Evolutionary conservation across 2,113 vertebrate species (phyloP).

Genomic region (Corythaixoides concolor): DNA sequence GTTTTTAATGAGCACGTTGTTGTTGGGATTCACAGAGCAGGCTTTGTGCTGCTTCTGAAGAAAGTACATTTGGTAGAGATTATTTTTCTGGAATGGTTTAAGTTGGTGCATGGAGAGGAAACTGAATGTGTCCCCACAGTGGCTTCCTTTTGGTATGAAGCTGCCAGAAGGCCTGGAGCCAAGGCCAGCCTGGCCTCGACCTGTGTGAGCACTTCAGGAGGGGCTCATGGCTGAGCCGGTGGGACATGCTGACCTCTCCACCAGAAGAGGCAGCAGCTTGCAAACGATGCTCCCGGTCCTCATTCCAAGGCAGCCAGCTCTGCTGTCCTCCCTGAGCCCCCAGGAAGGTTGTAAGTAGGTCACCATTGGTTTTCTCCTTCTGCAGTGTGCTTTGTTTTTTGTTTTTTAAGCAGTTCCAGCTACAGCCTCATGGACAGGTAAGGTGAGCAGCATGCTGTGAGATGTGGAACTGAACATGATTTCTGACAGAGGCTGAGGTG

Average conservation of each 20-base stretch:
- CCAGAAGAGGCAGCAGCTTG: neutral
- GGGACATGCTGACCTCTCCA: neutral
- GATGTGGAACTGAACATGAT: neutral
- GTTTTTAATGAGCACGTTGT: neutral
- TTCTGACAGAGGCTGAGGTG: neutral
- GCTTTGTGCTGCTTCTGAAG: neutral
- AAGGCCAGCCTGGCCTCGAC: neutral
- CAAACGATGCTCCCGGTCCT: neutral
- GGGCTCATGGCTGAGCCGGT: neutral
- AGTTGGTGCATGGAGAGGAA: neutral
- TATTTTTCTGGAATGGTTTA: neutral
- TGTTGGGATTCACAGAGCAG: neutral
- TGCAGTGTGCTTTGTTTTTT: neutral
- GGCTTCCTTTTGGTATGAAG: neutral
- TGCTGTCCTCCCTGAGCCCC: neutral
- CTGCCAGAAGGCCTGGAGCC: neutral
- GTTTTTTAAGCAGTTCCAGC: neutral
- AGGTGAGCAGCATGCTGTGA: neutral
- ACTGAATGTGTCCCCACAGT: neutral
- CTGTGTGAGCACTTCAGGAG: neutral
- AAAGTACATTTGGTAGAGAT: conserved; percentile 1
- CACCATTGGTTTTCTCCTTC: neutral
- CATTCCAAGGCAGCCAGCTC: neutral
- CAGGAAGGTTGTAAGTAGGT: neutral
- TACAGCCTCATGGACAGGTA: fast-evolving